Percentiles rank a stretch among this genome's conserved stretches.
These are phyloP conservation scores for Aix galericulata DNA, from an alignment of 2,113 vertebrate species.

Conservation along the genomic window DNA sequence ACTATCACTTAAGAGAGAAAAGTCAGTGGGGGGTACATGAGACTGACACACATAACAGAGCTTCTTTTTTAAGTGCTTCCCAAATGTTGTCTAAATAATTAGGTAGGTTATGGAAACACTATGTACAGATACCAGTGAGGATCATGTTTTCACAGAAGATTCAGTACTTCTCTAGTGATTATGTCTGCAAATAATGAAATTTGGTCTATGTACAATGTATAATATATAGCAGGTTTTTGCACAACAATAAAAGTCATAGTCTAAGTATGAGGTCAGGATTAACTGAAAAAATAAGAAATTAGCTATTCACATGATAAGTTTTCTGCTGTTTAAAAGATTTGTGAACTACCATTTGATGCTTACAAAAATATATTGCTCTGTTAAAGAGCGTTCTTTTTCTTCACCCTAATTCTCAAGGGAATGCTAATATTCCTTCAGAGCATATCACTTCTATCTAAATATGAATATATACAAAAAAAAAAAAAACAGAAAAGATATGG, in stretches of 20 bases:
- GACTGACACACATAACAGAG: accelerated
- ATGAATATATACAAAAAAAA: background rate
- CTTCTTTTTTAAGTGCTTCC: background rate
- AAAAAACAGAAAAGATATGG: background rate
- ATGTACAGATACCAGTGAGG: background rate
- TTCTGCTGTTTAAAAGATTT: background rate
- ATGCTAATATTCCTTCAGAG: background rate
- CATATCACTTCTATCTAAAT: background rate
- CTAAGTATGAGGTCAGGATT: background rate
- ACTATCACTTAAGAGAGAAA: background rate
- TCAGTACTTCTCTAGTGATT: background rate
- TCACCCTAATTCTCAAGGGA: background rate
- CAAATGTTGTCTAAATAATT: background rate
- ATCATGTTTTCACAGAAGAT: background rate
- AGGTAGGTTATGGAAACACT: background rate
- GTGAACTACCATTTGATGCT: background rate
- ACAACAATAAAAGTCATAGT: background rate
- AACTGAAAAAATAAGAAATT: background rate
- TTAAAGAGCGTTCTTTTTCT: background rate
- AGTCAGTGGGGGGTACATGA: no score
- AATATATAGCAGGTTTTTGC: background rate
- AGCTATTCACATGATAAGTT: background rate
- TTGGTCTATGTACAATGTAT: background rate
- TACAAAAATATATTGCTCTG: background rate
- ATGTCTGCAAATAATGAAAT: background rate